phyloP scores from a whole-genome alignment of 23 tunicate species.

The Ascidia mentula region DNA sequence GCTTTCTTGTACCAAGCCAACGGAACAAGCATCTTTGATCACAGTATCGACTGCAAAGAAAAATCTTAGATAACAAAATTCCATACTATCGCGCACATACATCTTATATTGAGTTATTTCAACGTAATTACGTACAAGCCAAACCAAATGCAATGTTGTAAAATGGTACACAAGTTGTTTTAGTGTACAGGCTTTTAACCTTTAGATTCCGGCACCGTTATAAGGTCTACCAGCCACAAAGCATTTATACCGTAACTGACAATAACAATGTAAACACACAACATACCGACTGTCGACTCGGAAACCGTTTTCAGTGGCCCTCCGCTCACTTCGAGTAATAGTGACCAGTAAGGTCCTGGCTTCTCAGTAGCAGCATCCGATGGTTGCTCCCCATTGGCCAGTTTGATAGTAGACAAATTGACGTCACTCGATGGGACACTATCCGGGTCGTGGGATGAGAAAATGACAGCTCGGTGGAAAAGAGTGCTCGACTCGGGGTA shows the following conservation, averaged over 20 bases:
- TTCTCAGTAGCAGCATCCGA: constrained; percentile 1
- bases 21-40: constrained; percentile 71
- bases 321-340: constrained; percentile 83
- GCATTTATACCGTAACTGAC: no score
- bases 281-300: constrained; percentile 73
- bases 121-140: no score
- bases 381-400: constrained; percentile 32
- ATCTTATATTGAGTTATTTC: no score
- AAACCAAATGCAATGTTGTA: no score
- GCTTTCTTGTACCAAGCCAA: constrained; percentile 63
- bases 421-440: constrained; percentile 56
- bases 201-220: no score
- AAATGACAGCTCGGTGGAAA: constrained; percentile 93
- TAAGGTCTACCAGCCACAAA: no score
- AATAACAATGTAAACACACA: no score
- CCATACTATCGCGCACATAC: no score
- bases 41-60: constrained; percentile 70
- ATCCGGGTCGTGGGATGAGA: constrained; percentile 80
- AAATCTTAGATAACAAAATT: no score
- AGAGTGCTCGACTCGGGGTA: constrained; percentile 88
- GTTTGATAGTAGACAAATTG: constrained; percentile 47
- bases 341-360: constrained; percentile 96
- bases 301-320: constrained; percentile 77
- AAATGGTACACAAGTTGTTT: no score
- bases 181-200: no score